phyloP scores from a whole-genome alignment of 2,888 invertebrate genomes.

The Melanostoma scalare region DNA sequence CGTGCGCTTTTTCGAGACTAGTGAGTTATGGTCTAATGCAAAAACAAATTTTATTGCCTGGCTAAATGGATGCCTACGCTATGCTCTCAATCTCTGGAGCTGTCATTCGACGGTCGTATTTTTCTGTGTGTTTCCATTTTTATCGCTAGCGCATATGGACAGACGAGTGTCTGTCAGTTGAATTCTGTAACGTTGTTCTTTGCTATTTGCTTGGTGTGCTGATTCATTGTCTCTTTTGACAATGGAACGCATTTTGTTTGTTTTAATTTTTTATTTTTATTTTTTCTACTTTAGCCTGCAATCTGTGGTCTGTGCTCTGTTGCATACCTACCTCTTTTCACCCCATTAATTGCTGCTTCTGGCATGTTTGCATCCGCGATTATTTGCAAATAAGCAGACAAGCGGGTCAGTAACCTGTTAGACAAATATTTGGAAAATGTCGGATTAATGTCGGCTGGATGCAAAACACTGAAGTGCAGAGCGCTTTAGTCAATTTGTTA shows the following conservation, averaged over 20 bases:
- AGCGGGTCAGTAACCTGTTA: constrained; percentile 3
- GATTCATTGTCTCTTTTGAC: constrained; percentile 64
- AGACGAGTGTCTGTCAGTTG: constrained; percentile 60
- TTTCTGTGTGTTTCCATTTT: constrained; percentile 46
- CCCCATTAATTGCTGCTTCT: constrained; percentile 1
- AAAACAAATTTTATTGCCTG: constrained; percentile 69
- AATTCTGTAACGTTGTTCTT: constrained; percentile 27
- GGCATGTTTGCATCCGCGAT: not conserved
- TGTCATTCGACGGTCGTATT: constrained; percentile 51
- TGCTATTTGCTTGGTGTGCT: constrained; percentile 36
- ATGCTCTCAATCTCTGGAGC: constrained; percentile 64
- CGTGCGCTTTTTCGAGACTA: constrained; percentile 20
- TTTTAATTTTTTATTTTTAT: not conserved
- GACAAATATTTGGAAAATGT: constrained; percentile 17
- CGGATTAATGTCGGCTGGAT: constrained; percentile 1
- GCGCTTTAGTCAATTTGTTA: not conserved
- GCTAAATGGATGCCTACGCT: constrained; percentile 70
- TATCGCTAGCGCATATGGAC: constrained; percentile 53
- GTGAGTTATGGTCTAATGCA: constrained; percentile 71
- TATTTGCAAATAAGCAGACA: not conserved
- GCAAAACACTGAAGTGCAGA: constrained; percentile 8
- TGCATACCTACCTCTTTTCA: not conserved
- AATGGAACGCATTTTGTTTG: constrained; percentile 57
- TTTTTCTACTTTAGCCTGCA: not conserved
- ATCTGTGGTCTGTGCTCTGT: not conserved